These are phyloP conservation scores for Deilephila porcellus DNA, from an alignment of 2,888 invertebrate species.

Conservation along the genomic window DNA sequence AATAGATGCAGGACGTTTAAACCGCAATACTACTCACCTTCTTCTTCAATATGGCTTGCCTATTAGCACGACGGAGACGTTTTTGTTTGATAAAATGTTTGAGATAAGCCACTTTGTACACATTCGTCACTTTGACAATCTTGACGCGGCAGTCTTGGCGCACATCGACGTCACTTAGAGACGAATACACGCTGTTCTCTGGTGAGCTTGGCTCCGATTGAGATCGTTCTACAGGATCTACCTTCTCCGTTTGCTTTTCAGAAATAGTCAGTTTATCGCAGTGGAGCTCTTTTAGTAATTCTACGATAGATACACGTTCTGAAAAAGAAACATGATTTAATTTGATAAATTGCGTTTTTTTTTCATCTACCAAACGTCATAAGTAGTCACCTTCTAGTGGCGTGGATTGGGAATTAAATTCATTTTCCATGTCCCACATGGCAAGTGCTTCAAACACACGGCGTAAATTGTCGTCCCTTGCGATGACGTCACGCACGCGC, in stretches of 20 bases:
- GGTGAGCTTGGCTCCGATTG: constrained; percentile 46
- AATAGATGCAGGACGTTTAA: too few species aligned
- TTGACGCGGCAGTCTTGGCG: constrained; percentile 69
- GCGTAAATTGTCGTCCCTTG: constrained; percentile 57
- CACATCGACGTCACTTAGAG: constrained; percentile 58
- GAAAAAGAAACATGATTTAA: constrained; percentile 41
- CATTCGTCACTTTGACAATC: constrained; percentile 76
- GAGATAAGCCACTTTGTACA: constrained; percentile 75
- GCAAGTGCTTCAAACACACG: constrained; percentile 47
- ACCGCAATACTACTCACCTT: constrained; percentile 53
- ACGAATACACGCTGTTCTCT: constrained; percentile 63
- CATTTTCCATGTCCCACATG: constrained; percentile 46
- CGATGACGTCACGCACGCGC: constrained; percentile 64
- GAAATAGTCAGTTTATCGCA: constrained; percentile 51
- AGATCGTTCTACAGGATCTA: constrained; percentile 53
- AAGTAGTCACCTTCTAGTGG: constrained; percentile 56
- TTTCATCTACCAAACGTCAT: not conserved
- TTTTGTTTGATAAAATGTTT: constrained; percentile 76
- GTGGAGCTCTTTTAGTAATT: constrained; percentile 65
- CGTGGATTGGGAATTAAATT: constrained; percentile 43
- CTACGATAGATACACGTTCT: constrained; percentile 64
- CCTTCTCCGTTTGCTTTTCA: constrained; percentile 50
- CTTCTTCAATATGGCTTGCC: constrained; percentile 69
- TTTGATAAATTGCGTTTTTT: not conserved
- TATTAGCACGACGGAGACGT: constrained; percentile 64